Base-by-base conservation (phyloP, 2,113 vertebrate genomes). In the Benitochromis conjunctus region DNA sequence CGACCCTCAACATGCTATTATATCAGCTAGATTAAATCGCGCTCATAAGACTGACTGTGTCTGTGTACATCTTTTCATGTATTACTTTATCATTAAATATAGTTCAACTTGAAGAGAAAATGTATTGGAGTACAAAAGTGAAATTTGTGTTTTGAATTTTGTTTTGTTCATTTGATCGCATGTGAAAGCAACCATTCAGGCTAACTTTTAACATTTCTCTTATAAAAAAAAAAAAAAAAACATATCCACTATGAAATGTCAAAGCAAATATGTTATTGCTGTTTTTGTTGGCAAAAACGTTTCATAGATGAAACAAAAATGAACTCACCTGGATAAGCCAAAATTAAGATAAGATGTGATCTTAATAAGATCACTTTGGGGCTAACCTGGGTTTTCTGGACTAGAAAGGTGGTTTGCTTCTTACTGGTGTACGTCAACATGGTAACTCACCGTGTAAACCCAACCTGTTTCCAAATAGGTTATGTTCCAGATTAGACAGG, bases 1-100 rank as follows among this genome's bases (percentile, higher is more conserved):
- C 13, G 19, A 83, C 80, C 74, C 71, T 83, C 69, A 80, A 76
- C 41, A 34, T 41, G 34, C 38, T 3, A 3, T 55, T 69, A 51
- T 58, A 54, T 46, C 48, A 86, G 69, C 64, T 11, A 24, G 66
- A 69, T 80, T 83, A 86, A 48, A 86, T 91, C 54, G 55, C 14
- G 9, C 85, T 79, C 74, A n/a, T 60, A 69, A 69, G 41, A 48
- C 38, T 5, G 43, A 41, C 51, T 80, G 36, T 3, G n/a, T 82
- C 76, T 74, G 19, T 1, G 12, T 24, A 11, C 9, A n/a, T n/a
- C 7, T 43, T 71, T 26, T 9, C 9, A 41, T 6, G 41, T 29
- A 24, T n/a, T 76, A n/a, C 26, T 55, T 55, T 34, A 14, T 53
- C 9, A 14, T 56, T 8, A n/a, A 19, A 71, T 46, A 21, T 9